These are phyloP conservation scores for Gisinianus flammeolus DNA, from an alignment of 2,888 invertebrate species.

Conservation along the genomic window DNA sequence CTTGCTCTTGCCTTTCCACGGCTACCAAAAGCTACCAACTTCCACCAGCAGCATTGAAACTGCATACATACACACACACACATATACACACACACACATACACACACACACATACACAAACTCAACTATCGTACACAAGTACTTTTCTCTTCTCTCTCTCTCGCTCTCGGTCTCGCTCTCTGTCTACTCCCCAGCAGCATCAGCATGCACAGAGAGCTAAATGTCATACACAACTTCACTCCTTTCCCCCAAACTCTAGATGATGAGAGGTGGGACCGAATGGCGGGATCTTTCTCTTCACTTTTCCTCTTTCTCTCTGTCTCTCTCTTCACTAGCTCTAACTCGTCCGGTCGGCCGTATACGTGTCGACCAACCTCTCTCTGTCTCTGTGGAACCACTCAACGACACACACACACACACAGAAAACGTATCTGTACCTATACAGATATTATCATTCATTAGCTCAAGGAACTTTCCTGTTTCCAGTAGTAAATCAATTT, in stretches of 20 bases:
- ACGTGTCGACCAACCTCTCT: too few species aligned
- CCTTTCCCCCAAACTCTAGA: neutral
- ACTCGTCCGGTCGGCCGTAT: too few species aligned
- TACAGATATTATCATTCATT: constrained; percentile 13
- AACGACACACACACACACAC: too few species aligned
- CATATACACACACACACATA: too few species aligned
- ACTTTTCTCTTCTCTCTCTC: neutral
- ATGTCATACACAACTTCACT: constrained; percentile 3
- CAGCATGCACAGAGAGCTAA: neutral
- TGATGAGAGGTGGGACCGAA: neutral
- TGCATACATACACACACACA: too few species aligned
- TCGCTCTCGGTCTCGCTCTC: too few species aligned
- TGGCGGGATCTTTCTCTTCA: neutral
- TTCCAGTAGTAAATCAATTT: constrained; percentile 11
- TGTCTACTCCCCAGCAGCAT: too few species aligned
- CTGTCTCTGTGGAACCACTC: too few species aligned
- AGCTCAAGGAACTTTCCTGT: neutral
- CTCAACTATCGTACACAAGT: neutral
- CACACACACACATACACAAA: too few species aligned
- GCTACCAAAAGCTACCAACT: too few species aligned
- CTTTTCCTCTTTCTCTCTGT: neutral
- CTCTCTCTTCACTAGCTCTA: too few species aligned
- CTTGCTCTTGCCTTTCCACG: neutral
- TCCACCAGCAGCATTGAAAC: too few species aligned
- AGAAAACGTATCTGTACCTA: neutral